Evolutionary conservation across 2,888 invertebrate genomes (phyloP), one percentile per base, ranked within the genome.

Genomic region (Alviniconcha strummeri): DNA sequence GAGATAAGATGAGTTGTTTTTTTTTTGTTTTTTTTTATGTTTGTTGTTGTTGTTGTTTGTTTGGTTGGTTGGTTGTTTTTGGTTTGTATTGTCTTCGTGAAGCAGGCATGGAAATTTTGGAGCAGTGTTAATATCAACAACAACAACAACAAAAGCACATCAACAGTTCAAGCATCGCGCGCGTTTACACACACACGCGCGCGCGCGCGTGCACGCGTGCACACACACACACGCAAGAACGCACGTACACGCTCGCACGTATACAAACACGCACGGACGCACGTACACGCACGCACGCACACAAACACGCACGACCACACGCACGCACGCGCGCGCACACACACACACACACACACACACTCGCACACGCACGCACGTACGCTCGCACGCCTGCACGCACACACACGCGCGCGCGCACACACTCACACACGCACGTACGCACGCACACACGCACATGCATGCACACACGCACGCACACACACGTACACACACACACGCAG

Each of bases 301-400:
- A 5, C 52, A 7, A 11, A 9, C 4, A 13, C 19, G 52, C 52
- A 11, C 4, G 11, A 72, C 72, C 72, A 7, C 72, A 15, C 36
- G 5, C 64, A 64, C 64, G 4, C 52, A 11, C 4, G 11, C 72
- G 11, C 4, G 11, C 36, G 5, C 52, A 55, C 15, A 75, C 74
- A 75, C 55, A 55, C 74, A 75, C 74, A 55, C 54, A 55, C 74
- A 55, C 74, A n/a, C 55, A n/a, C 55, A 55, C 75, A 72, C 72
- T 52, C 52, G 11, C 72, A 7, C 72, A 15, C 36, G 5, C 64
- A 64, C 64, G 4, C 64, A 64, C 64, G 64, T 4, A 64, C 64
- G 64, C 64, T 13, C 36, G 36, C 64, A 64, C 15, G 64, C 15
- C 1, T 4, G 11, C 64, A 64, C 64, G 64, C 15, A 64, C 64